Conservation (phyloP, 2,113 vertebrate genomes). For the Cygnus atratus region DNA sequence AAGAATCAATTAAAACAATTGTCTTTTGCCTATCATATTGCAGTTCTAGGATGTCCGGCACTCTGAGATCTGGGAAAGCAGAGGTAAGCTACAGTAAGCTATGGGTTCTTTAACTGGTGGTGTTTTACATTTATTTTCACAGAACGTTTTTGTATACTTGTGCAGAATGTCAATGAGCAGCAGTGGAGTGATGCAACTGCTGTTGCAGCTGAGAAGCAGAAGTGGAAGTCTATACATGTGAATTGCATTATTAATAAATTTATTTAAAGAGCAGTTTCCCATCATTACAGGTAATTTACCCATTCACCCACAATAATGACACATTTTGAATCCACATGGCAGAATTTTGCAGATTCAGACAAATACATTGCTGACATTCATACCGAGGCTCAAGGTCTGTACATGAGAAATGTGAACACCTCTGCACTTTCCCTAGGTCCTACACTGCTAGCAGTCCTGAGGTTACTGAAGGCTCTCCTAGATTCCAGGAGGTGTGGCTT, state of each 20-base stretch:
- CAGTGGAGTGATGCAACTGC: not conserved
- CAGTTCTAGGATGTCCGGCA: not conserved
- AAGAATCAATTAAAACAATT: constrained; percentile 43
- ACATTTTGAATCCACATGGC: not conserved
- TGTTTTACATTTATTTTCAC: not conserved
- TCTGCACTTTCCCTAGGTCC: not conserved
- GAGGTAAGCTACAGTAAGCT: not conserved
- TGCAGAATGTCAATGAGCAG: not conserved
- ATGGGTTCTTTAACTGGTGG: not conserved
- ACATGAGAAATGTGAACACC: not conserved
- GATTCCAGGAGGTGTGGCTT: not conserved
- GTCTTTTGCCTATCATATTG: not conserved
- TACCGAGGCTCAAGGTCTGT: not conserved
- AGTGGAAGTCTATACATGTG: not conserved
- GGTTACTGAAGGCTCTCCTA: not conserved
- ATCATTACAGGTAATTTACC: not conserved
- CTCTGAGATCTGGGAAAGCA: not conserved
- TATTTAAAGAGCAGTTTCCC: not conserved
- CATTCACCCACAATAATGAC: not conserved
- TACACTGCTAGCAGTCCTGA: not conserved
- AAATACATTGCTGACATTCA: not conserved
- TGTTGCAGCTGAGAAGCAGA: not conserved
- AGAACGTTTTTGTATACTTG: not conserved
- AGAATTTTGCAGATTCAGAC: not conserved
- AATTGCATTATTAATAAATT: not conserved